phyloP scores from a whole-genome alignment of 37 sponge, comb jelly and placozoan genomes.

The Bolinopsis microptera region DNA sequence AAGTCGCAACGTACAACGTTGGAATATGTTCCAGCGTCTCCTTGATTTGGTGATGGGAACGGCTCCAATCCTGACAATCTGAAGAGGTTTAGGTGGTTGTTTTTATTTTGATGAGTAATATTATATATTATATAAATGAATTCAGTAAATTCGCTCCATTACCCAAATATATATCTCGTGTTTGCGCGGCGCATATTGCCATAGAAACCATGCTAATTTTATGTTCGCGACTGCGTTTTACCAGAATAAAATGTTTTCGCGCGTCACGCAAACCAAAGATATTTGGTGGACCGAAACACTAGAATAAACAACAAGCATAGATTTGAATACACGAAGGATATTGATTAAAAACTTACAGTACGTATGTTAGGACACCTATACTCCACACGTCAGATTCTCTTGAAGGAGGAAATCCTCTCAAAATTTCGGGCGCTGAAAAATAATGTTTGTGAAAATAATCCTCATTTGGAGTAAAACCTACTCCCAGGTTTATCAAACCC shows the following conservation, averaged over 20 bases:
- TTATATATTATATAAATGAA: no score
- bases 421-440: conserved; percentile 26
- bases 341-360: conserved; percentile 23
- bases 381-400: conserved; percentile 28
- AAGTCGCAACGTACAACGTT: conserved; percentile 21
- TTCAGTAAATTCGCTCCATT: no score
- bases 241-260: not conserved
- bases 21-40: conserved; percentile 45
- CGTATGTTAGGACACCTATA: conserved; percentile 16
- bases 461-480: no score
- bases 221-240: not conserved
- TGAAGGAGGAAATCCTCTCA: conserved; percentile 30
- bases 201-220: not conserved
- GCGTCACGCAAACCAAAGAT: not conserved
- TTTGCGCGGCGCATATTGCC: not conserved
- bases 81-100: no score
- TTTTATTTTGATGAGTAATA: no score
- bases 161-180: not conserved
- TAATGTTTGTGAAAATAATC: no score
- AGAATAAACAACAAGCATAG: not conserved
- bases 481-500: no score
- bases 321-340: not conserved
- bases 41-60: conserved; percentile 8
- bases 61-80: conserved; percentile 49
- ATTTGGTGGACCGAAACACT: not conserved